Conservation (phyloP, 92 coral and sea anemone genomes). For the Actinernus sp. region DNA sequence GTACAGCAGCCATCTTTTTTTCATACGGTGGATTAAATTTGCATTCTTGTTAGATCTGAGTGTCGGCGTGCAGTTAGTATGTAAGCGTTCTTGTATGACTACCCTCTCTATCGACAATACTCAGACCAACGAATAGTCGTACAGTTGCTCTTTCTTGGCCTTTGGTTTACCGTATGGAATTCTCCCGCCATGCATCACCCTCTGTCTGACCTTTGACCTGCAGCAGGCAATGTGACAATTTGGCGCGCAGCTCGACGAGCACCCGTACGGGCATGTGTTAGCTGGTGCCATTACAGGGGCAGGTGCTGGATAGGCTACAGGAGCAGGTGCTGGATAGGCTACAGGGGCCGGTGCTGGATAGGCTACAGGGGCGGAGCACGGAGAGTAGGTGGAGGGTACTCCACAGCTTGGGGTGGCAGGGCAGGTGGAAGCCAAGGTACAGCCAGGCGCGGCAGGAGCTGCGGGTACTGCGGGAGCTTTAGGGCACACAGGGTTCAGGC, state of each 20-base stretch:
- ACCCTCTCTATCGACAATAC: too few species aligned
- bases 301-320: neutral
- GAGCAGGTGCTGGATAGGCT: too few species aligned
- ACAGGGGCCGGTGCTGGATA: constrained; percentile 1
- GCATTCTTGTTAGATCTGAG: too few species aligned
- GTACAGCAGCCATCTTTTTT: too few species aligned
- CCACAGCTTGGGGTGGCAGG: constrained; percentile 4
- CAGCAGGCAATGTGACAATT: constrained; percentile 16
- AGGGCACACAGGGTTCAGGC: constrained; percentile 15
- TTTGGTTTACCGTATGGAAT: neutral
- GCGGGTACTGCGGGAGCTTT: constrained; percentile 11
- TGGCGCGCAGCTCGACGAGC: constrained; percentile 28
- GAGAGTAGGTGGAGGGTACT: constrained; percentile 1
- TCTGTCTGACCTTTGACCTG: neutral
- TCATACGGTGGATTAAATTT: too few species aligned
- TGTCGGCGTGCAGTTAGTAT: too few species aligned
- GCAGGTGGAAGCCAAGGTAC: constrained; percentile 25
- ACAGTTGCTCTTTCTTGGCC: neutral
- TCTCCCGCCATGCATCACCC: neutral
- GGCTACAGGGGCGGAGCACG: constrained; percentile 11
- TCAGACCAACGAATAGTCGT: neutral
- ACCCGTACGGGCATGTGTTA: constrained; percentile 9
- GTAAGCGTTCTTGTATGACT: too few species aligned
- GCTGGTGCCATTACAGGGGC: neutral
- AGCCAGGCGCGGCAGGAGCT: constrained; percentile 27